These are phyloP conservation scores for Antheraea yamamai DNA, from an alignment of 2,888 invertebrate species.

Conservation along the genomic window DNA sequence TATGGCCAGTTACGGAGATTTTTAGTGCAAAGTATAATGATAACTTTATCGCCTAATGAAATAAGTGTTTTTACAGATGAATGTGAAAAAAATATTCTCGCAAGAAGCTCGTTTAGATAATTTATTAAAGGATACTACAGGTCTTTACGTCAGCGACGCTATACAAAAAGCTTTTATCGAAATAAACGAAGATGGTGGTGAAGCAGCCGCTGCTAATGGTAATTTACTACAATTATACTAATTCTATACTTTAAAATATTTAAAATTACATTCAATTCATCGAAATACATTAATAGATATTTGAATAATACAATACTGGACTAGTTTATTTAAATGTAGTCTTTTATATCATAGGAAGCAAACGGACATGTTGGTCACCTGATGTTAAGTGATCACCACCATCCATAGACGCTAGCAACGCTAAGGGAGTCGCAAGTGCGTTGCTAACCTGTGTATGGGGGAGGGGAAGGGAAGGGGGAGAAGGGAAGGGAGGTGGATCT, in stretches of 20 bases:
- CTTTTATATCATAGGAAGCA: no score
- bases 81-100: conserved; percentile 50
- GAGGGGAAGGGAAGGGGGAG: no score
- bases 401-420: no score
- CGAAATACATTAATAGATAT: not conserved
- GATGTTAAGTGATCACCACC: no score
- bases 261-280: not conserved
- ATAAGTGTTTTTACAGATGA: conserved; percentile 41
- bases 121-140: conserved; percentile 71
- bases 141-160: conserved; percentile 84
- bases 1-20: no score
- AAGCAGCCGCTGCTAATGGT: conserved; percentile 92
- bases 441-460: no score
- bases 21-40: no score
- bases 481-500: no score
- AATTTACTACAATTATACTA: conserved; percentile 51
- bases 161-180: conserved; percentile 92
- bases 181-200: conserved; percentile 93
- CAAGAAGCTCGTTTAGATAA: conserved; percentile 83
- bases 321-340: not conserved
- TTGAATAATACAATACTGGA: not conserved
- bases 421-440: no score
- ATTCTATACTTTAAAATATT: not conserved
- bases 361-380: no score
- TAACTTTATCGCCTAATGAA: no score